Conservation (phyloP, 2,888 invertebrate genomes). For the Meiosimyza platycephala region DNA sequence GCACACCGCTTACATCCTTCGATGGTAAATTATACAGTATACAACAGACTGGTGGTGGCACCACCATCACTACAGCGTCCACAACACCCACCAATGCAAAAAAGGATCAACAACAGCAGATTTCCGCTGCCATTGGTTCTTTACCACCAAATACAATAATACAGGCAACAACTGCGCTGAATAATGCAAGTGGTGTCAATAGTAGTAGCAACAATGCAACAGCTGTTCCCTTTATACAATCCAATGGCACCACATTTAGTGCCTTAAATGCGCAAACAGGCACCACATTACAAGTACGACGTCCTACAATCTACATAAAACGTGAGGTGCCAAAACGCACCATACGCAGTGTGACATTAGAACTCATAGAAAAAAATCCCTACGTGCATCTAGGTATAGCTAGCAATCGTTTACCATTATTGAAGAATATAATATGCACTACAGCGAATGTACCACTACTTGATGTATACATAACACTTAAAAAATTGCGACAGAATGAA, state of each 20-base stretch:
- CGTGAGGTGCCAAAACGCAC: conserved; percentile 60
- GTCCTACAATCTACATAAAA: conserved; percentile 62
- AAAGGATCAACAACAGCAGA: conserved; percentile 44
- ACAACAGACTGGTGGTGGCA: conserved; percentile 37
- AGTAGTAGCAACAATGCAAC: conserved; percentile 37
- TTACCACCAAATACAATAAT: conserved; percentile 61
- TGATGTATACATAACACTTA: conserved; percentile 62
- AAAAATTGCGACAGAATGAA: conserved; percentile 64
- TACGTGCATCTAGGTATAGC: conserved; percentile 58
- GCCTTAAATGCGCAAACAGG: conserved; percentile 34
- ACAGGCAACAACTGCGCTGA: conserved; percentile 50
- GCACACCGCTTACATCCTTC: conserved; percentile 48
- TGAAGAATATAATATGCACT: conserved; percentile 61
- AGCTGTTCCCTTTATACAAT: conserved; percentile 45
- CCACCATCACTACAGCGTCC: conserved; percentile 36
- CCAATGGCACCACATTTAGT: conserved; percentile 52
- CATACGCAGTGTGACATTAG: conserved; percentile 60
- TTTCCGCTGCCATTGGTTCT: conserved; percentile 58
- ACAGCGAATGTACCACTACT: conserved; percentile 58
- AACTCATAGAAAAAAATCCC: conserved; percentile 62
- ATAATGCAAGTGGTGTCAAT: conserved; percentile 37
- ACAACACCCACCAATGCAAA: conserved; percentile 33
- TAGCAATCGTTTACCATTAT: conserved; percentile 54
- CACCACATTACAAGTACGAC: conserved; percentile 47
- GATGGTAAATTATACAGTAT: conserved; percentile 34